Conservation (phyloP, 2,113 vertebrate genomes). For the Mormyrus iriodes region DNA sequence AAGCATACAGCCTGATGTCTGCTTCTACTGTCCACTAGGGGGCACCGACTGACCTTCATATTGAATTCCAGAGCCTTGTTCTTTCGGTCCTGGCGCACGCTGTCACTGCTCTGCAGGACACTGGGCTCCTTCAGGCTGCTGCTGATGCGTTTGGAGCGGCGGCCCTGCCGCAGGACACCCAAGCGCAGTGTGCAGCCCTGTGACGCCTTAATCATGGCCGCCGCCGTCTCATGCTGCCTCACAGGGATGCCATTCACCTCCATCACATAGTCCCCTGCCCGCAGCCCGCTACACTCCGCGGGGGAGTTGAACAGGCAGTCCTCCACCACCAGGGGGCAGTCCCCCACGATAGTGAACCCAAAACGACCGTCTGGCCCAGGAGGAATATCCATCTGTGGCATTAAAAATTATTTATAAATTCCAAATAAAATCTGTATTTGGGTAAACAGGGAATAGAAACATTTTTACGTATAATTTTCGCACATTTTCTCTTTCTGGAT, state of each 20-base stretch:
- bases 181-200: conserved; percentile 59
- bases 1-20: background rate
- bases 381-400: conserved; percentile 54
- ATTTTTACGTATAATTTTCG: background rate
- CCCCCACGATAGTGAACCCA: conserved; percentile 66
- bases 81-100: conserved; percentile 67
- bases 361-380: conserved; percentile 59
- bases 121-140: conserved; percentile 63
- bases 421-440: background rate
- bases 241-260: conserved; percentile 72
- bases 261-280: conserved; percentile 68
- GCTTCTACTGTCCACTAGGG: background rate
- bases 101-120: conserved; percentile 49
- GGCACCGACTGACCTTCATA: conserved; percentile 62
- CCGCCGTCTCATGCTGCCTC: conserved; percentile 56
- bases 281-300: conserved; percentile 62
- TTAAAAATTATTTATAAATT: background rate
- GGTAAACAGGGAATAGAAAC: background rate
- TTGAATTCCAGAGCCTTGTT: conserved; percentile 88
- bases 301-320: conserved; percentile 63
- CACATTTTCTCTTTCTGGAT: background rate
- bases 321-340: conserved; percentile 70
- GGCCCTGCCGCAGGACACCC: conserved; percentile 71
- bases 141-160: conserved; percentile 53
- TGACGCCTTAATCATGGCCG: conserved; percentile 64